Base-by-base conservation (phyloP, 2,797 vertebrate species). In the Coranthus polyacanthus region DNA sequence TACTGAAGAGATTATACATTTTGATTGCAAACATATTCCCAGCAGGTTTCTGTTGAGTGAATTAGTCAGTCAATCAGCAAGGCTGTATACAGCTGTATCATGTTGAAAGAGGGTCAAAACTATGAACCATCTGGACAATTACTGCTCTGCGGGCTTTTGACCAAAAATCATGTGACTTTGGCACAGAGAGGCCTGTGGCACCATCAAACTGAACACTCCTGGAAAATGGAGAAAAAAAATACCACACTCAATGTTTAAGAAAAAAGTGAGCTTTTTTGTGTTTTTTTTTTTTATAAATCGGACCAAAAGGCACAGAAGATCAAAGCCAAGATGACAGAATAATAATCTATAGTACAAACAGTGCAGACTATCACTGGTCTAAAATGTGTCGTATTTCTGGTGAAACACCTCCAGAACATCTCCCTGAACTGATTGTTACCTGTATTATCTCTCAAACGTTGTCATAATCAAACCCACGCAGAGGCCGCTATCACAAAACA, bases 61-160 rank as follows among this genome's bases (percentile, higher is more conserved):
- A 85, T 83, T 78, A 87, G 81, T 65, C 77, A 85, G 85, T 88
- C 89, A 84, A 79, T 90, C 88, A 88, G 78, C 63, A 66, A 47
- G 70, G 55, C 78, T 80, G 76, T 80, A 75, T 64, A 81, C 82
- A 85, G 83, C 81, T 85, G 84, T 61, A 79, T 89, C 68, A 84
- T 78, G 86, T 85, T 85, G 80, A 88, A 83, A 82, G 72, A 68
- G 57, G 75, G 72, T 80, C 80, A 76, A 17, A 78, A 69, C 66
- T 69, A 59, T 39, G 61, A 79, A 85, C 83, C 88, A 91, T 90
- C 88, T 91, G 92, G 84, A 79, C 78, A 77, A 82, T 90, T 87
- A 84, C 71, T 80, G 73, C 73, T 72, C 82, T 75, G 38, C 51
- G 17, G 46, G 69, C 66, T 73, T 86, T 83, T 75, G 68, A 79